phyloP scores from a whole-genome alignment of 2,113 vertebrate species.

The Dipodomys spectabilis region DNA sequence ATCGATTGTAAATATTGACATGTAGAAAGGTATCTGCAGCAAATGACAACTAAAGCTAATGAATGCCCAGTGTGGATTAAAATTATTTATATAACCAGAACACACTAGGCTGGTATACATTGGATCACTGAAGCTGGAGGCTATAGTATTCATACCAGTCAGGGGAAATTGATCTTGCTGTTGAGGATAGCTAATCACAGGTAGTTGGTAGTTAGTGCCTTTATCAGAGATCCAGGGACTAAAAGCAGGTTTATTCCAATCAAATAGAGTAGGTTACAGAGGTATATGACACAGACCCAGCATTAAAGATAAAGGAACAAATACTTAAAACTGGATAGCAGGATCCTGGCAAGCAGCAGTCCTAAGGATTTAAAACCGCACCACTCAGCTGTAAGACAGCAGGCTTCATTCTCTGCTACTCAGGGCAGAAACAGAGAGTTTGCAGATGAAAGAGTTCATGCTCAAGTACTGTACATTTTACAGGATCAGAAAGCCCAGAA shows the following conservation, averaged over 20 bases:
- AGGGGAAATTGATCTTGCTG: not conserved
- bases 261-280: not conserved
- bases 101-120: not conserved
- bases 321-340: not conserved
- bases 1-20: not conserved
- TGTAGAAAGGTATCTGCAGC: not conserved
- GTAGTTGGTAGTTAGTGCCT: not conserved
- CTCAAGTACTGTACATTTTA: not conserved
- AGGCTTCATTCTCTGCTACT: not conserved
- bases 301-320: not conserved
- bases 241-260: not conserved
- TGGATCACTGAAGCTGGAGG: not conserved
- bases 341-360: not conserved
- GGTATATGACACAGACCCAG: not conserved
- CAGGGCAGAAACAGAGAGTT: not conserved
- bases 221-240: not conserved
- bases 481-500: not conserved
- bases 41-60: not conserved
- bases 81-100: not conserved
- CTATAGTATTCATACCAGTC: not conserved
- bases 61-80: not conserved
- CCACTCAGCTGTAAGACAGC: not conserved
- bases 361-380: not conserved
- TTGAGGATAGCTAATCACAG: not conserved
- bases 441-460: not conserved